These are phyloP conservation scores for Colius striatus DNA, from an alignment of 2,113 vertebrate genomes.

Conservation along the genomic window DNA sequence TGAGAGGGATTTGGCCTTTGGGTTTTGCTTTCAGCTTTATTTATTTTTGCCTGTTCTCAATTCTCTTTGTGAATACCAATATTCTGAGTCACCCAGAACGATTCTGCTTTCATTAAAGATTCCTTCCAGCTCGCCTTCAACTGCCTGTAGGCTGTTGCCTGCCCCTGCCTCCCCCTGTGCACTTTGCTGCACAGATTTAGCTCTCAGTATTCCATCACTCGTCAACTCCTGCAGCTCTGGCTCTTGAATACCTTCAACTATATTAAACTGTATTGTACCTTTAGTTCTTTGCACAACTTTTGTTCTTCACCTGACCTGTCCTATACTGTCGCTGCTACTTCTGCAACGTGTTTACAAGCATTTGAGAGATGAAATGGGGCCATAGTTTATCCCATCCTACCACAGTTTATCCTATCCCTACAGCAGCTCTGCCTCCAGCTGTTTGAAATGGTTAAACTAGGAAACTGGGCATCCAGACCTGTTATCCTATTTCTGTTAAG, in stretches of 20 bases:
- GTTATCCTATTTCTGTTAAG: not conserved
- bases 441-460: not conserved
- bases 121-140: constrained; percentile 39
- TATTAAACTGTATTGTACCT: not conserved
- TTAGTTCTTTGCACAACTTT: not conserved
- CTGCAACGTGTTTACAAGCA: not conserved
- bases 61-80: constrained; percentile 60
- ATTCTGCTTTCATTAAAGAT: constrained; percentile 59
- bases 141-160: constrained; percentile 48
- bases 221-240: not conserved
- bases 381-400: not conserved
- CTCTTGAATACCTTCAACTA: not conserved
- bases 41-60: constrained; percentile 63
- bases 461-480: not conserved
- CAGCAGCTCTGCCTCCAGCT: not conserved
- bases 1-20: constrained; percentile 54
- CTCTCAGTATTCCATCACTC: not conserved
- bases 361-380: not conserved
- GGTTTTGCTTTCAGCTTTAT: constrained; percentile 56
- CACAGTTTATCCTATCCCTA: not conserved
- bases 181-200: constrained; percentile 15
- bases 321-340: not conserved
- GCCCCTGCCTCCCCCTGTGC: constrained; percentile 59
- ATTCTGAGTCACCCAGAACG: constrained; percentile 45
- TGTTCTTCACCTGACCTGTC: not conserved